phyloP scores from a whole-genome alignment of 2,113 vertebrate species.

The Erinaceus europaeus region DNA sequence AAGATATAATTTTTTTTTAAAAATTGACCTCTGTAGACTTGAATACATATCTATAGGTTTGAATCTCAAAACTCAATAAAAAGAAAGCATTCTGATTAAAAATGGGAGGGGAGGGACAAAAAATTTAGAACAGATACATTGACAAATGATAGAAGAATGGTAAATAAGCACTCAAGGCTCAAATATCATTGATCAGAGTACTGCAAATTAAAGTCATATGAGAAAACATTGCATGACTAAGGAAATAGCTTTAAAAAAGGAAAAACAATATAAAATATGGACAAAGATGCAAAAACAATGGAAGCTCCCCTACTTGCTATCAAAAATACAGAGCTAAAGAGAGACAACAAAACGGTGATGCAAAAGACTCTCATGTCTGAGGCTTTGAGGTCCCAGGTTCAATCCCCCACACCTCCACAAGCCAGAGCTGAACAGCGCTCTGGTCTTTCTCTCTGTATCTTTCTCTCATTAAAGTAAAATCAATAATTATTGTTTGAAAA shows the following conservation, averaged over 20 bases:
- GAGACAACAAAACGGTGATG: too few species aligned
- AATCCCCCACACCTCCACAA: too few species aligned
- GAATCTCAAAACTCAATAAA: neutral
- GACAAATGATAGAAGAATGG: neutral
- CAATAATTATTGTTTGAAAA: too few species aligned
- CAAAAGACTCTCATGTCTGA: too few species aligned
- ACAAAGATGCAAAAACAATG: neutral
- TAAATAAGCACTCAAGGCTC: neutral
- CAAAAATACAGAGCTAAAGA: too few species aligned
- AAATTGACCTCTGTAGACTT: too few species aligned
- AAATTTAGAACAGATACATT: neutral
- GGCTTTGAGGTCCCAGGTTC: too few species aligned
- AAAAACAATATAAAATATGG: neutral
- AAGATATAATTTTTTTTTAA: too few species aligned
- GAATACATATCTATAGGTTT: neutral
- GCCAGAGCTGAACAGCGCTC: too few species aligned
- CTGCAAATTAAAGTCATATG: neutral
- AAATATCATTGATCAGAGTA: neutral
- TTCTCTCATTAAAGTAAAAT: too few species aligned
- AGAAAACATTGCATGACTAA: neutral
- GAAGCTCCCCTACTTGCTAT: neutral
- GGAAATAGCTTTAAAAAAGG: neutral
- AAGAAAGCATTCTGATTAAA: neutral
- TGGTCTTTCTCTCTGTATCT: too few species aligned
- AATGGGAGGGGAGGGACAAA: neutral